phyloP scores from a whole-genome alignment of 2,113 vertebrate species.

The Panthera uncia region DNA sequence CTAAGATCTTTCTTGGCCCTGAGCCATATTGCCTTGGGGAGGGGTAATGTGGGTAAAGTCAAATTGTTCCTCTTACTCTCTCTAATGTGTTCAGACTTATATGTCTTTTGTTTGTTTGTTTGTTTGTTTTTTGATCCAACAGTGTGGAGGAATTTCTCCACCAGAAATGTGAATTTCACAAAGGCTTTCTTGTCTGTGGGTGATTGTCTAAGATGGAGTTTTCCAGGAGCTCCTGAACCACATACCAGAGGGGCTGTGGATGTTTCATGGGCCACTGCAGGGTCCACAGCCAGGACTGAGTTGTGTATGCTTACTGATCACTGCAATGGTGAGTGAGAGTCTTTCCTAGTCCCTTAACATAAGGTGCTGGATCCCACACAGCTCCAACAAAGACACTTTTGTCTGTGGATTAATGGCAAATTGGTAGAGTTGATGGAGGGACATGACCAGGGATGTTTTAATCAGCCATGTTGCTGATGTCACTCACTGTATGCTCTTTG shows the following conservation, averaged over 20 bases:
- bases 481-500: background rate
- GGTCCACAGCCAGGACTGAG: background rate
- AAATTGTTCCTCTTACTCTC: background rate
- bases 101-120: background rate
- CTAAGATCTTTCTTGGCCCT: background rate
- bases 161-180: background rate
- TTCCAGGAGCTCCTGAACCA: background rate
- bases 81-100: background rate
- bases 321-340: background rate
- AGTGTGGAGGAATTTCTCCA: background rate
- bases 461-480: background rate
- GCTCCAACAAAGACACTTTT: background rate
- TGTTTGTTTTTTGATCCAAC: background rate
- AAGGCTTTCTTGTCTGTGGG: background rate
- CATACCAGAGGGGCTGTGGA: background rate
- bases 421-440: background rate
- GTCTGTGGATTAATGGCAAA: background rate
- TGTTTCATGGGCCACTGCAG: background rate
- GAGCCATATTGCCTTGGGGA: background rate
- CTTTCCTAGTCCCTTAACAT: background rate
- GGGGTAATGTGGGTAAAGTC: background rate
- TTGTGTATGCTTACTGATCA: background rate
- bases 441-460: background rate
- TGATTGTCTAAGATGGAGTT: background rate
- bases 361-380: background rate